phyloP scores from a whole-genome alignment of 2,888 invertebrate species.

The Selenia dentaria region DNA sequence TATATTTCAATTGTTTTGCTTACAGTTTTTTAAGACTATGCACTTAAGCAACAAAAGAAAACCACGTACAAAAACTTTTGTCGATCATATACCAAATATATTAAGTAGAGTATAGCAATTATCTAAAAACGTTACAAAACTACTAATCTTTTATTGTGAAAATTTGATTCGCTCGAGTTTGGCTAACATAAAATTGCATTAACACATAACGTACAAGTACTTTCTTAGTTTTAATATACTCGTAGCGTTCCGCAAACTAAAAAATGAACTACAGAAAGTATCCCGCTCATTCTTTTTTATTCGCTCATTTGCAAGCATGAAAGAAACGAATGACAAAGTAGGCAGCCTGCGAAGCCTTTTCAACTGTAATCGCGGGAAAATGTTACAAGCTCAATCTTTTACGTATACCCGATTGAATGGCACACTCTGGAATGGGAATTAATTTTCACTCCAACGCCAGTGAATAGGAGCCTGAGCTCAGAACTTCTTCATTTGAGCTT shows the following conservation, averaged over 20 bases:
- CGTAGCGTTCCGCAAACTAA: not conserved
- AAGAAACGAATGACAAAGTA: slow-evolving; percentile 13
- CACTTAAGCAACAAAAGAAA: too few relatives aligned
- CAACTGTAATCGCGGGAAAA: slow-evolving; percentile 3
- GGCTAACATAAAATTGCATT: too few relatives aligned
- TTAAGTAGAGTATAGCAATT: too few relatives aligned
- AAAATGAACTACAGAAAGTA: slow-evolving; percentile 6
- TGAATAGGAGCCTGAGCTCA: slow-evolving; percentile 15
- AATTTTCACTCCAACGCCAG: slow-evolving; percentile 6
- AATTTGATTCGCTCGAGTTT: too few relatives aligned
- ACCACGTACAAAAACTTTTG: too few relatives aligned
- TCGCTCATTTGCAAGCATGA: slow-evolving; percentile 24
- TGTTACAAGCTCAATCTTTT: slow-evolving; percentile 6
- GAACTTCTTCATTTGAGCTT: slow-evolving; percentile 20
- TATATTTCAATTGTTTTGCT: too few relatives aligned
- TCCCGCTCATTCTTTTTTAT: slow-evolving; percentile 15
- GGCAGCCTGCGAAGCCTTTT: slow-evolving; percentile 1
- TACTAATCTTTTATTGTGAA: too few relatives aligned
- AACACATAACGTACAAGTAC: too few relatives aligned
- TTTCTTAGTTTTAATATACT: slow-evolving; percentile 18
- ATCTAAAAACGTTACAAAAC: too few relatives aligned
- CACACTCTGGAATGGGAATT: slow-evolving; percentile 16
- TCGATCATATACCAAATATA: too few relatives aligned
- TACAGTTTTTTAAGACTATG: too few relatives aligned
- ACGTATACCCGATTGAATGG: slow-evolving; percentile 18